Conservation (phyloP, 2,888 invertebrate species). For the Cephus pulcher region DNA sequence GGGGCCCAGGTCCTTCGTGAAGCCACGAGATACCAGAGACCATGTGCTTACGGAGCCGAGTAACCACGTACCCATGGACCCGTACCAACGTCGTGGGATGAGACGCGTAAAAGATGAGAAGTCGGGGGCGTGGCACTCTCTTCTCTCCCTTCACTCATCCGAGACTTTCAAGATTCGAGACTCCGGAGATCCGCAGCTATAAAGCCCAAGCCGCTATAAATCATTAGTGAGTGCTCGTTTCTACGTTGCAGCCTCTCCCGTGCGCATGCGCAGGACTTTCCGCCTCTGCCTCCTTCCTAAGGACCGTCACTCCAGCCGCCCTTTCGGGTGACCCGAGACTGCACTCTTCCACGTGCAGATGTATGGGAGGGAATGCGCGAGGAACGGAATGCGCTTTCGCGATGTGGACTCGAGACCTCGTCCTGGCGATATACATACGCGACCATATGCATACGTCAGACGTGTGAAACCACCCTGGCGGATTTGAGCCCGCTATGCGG, state of each 20-base stretch:
- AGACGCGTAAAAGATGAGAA: slow-evolving; percentile 53
- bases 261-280: not conserved
- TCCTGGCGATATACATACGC: not conserved
- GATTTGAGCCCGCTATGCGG: not conserved
- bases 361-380: not conserved
- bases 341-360: not conserved
- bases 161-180: slow-evolving; percentile 35
- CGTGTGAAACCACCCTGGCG: not conserved
- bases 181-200: slow-evolving; percentile 27
- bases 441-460: not conserved
- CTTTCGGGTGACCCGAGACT: not conserved
- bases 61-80: not conserved
- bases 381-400: not conserved
- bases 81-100: slow-evolving; percentile 31
- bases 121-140: slow-evolving; percentile 45
- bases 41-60: not conserved
- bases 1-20: not conserved
- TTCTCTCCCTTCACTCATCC: slow-evolving; percentile 17
- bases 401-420: not conserved
- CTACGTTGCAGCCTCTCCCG: slow-evolving; percentile 6
- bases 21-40: not conserved
- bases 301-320: not conserved
- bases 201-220: slow-evolving; percentile 45
- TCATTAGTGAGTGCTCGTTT: slow-evolving; percentile 38
- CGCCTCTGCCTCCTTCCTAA: not conserved